Evolutionary conservation across 2,113 vertebrate genomes (phyloP).

Genomic region (Emydura subglobosa): DNA sequence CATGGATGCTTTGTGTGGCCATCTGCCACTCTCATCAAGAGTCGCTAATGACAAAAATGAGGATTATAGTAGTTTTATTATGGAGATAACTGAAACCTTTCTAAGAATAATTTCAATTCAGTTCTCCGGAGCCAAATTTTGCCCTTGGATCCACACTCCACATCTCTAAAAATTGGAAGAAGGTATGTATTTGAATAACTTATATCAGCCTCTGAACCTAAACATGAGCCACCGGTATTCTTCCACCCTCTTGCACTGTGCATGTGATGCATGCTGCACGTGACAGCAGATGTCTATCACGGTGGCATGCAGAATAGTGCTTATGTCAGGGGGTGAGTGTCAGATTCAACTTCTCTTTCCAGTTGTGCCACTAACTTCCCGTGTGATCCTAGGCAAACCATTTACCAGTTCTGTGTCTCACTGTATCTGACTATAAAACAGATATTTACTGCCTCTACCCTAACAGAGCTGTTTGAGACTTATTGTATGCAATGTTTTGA

Average conservation of each 20-base stretch:
- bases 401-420: background rate
- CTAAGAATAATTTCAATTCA: slow-evolving; percentile 83
- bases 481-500: background rate
- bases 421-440: background rate
- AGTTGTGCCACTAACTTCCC: slow-evolving; percentile 15
- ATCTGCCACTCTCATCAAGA: slow-evolving; percentile 80
- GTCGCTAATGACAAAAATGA: slow-evolving; percentile 76
- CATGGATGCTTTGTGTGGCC: slow-evolving; percentile 76
- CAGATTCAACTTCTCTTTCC: background rate
- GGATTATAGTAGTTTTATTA: slow-evolving; percentile 75
- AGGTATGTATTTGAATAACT: slow-evolving; percentile 58
- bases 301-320: background rate
- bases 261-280: background rate
- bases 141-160: slow-evolving; percentile 71
- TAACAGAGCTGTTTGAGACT: background rate
- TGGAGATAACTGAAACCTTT: slow-evolving; percentile 79
- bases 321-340: background rate
- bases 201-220: slow-evolving; percentile 58
- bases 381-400: slow-evolving; percentile 1
- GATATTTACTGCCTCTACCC: background rate
- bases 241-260: slow-evolving; percentile 28
- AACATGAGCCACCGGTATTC: slow-evolving; percentile 50
- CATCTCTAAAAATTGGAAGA: slow-evolving; percentile 68
- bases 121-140: slow-evolving; percentile 76
- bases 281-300: slow-evolving; percentile 30